Evolutionary conservation across 1,140 invertebrate species (phyloP).

Genomic region (Ceratina calcarata): DNA sequence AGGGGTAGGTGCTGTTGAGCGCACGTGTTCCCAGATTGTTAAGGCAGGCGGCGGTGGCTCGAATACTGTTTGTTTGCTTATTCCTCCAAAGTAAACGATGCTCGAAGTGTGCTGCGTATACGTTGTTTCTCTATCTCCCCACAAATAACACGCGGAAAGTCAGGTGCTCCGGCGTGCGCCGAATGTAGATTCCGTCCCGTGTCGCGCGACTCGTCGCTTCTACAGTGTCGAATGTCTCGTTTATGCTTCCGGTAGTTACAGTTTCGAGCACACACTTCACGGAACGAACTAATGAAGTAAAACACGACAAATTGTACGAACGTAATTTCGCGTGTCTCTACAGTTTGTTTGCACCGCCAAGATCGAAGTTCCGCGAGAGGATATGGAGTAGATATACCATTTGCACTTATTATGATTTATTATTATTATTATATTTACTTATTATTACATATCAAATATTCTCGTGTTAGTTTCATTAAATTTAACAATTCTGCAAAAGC

Average conservation of each 20-base stretch:
- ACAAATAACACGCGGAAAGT: conserved; percentile 46
- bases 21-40: conserved; percentile 56
- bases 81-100: conserved; percentile 54
- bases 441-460: too few relatives aligned
- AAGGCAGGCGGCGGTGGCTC: conserved; percentile 31
- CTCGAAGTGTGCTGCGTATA: conserved; percentile 43
- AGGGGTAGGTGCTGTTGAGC: not conserved
- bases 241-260: conserved; percentile 12
- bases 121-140: conserved; percentile 48
- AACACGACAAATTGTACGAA: conserved; percentile 4
- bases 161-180: not conserved
- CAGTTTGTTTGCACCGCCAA: not conserved
- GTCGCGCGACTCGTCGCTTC: not conserved
- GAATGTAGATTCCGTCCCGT: conserved; percentile 18
- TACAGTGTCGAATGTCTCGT: conserved; percentile 9
- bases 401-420: too few relatives aligned
- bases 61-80: conserved; percentile 59
- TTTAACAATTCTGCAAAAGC: too few relatives aligned
- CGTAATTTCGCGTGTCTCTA: not conserved
- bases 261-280: not conserved
- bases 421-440: too few relatives aligned
- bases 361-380: conserved; percentile 10
- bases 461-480: too few relatives aligned
- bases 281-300: conserved; percentile 22
- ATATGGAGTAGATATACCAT: not conserved